phyloP scores from a whole-genome alignment of 2,797 vertebrate species.

The Melopsittacus undulatus region DNA sequence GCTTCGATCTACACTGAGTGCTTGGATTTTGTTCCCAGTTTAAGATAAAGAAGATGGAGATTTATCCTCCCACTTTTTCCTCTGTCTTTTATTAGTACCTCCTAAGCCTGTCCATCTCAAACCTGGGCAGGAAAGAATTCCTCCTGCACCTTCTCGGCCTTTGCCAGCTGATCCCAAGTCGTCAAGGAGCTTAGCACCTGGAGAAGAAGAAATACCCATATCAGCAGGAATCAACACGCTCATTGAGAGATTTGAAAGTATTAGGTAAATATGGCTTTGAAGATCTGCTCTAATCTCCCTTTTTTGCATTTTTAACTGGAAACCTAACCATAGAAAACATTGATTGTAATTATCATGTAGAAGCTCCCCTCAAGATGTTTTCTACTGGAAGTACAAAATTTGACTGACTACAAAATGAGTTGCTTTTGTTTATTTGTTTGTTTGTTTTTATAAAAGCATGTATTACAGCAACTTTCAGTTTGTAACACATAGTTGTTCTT shows the following conservation, averaged over 20 bases:
- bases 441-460: background rate
- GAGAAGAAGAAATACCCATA: slow-evolving; percentile 68
- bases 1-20: background rate
- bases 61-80: background rate
- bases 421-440: background rate
- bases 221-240: slow-evolving; percentile 81
- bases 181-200: slow-evolving; percentile 43
- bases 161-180: slow-evolving; percentile 82
- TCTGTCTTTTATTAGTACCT: slow-evolving; percentile 79
- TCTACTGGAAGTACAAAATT: background rate
- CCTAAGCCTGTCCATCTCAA: slow-evolving; percentile 88
- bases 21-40: background rate
- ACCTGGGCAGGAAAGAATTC: slow-evolving; percentile 85
- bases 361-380: background rate
- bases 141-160: slow-evolving; percentile 82
- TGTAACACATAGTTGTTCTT: background rate
- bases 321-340: background rate
- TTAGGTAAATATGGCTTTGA: slow-evolving; percentile 76
- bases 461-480: background rate
- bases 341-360: background rate
- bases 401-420: background rate
- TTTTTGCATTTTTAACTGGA: background rate
- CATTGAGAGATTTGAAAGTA: slow-evolving; percentile 85
- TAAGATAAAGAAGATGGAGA: slow-evolving; percentile 17
- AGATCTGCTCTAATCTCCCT: background rate